Conservation (phyloP, 2,113 vertebrate genomes). For the Psittacula cyanocephala region DNA sequence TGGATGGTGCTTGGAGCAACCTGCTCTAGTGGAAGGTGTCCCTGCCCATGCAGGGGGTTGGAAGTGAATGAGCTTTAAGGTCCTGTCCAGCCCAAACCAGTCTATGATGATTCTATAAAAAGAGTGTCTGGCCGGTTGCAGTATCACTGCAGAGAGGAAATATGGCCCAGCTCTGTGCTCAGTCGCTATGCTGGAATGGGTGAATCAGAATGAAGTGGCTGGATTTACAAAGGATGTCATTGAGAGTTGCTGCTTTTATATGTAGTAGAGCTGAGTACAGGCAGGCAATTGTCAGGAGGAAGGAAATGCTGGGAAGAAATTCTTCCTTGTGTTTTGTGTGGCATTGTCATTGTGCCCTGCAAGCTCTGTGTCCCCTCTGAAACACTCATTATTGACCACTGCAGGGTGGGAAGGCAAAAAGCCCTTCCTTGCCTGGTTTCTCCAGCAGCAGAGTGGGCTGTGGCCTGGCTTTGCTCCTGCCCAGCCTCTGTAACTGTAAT, state of each 20-base stretch:
- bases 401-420: not conserved
- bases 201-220: not conserved
- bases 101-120: not conserved
- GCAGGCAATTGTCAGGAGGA: not conserved
- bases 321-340: not conserved
- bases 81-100: not conserved
- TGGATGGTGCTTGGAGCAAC: not conserved
- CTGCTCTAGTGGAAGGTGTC: not conserved
- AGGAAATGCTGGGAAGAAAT: not conserved
- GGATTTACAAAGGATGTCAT: not conserved
- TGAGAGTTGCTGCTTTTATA: not conserved
- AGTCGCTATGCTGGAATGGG: not conserved
- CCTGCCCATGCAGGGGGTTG: not conserved
- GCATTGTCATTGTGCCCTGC: not conserved
- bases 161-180: accelerated
- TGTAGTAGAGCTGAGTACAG: not conserved
- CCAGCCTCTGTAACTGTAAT: not conserved
- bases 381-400: accelerated
- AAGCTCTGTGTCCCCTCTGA: not conserved
- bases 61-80: not conserved
- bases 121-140: not conserved
- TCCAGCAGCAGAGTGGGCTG: not conserved
- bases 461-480: not conserved
- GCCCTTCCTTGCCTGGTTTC: not conserved
- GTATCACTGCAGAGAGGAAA: not conserved